phyloP scores from a whole-genome alignment of 2,797 vertebrate genomes.

The Lateolabrax maculatus region DNA sequence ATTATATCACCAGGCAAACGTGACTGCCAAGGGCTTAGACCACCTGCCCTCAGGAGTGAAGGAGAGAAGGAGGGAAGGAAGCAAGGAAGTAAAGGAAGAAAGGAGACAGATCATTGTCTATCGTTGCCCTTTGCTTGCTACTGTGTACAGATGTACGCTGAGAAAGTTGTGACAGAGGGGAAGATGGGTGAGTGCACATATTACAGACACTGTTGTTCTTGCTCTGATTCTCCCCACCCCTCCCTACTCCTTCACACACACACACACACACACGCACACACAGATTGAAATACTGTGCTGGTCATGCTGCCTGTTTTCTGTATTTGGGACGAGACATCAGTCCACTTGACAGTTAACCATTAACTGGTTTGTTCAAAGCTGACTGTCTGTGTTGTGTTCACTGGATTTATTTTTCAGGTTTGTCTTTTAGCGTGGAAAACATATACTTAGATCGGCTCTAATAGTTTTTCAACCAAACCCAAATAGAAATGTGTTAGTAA shows the following conservation, averaged over 20 bases:
- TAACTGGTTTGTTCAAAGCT: slow-evolving; percentile 76
- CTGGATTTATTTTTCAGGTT: slow-evolving; percentile 51
- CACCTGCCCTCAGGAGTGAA: slow-evolving; percentile 33
- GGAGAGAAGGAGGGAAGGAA: slow-evolving; percentile 11
- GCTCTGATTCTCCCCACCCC: background rate
- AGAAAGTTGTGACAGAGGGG: slow-evolving; percentile 82
- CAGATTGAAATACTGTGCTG: slow-evolving; percentile 37
- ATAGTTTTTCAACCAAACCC: background rate
- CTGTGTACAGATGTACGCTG: slow-evolving; percentile 73
- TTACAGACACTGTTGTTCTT: slow-evolving; percentile 12
- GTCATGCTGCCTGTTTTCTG: slow-evolving; percentile 56
- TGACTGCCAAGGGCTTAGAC: slow-evolving; percentile 8
- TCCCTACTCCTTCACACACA: background rate
- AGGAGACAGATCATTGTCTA: slow-evolving; percentile 13
- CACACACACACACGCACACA: slow-evolving; percentile 4
- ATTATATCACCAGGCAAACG: slow-evolving; percentile 34
- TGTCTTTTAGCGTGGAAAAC: slow-evolving; percentile 31
- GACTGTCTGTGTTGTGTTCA: slow-evolving; percentile 39
- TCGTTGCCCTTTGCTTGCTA: slow-evolving; percentile 29
- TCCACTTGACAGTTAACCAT: slow-evolving; percentile 83
- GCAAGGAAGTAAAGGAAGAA: slow-evolving; percentile 17
- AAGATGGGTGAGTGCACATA: slow-evolving; percentile 84
- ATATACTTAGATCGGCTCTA: background rate
- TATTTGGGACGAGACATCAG: slow-evolving; percentile 76
- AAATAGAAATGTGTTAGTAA: background rate